Conservation (phyloP, 2,797 vertebrate species). For the Pogoniulus pusillus region DNA sequence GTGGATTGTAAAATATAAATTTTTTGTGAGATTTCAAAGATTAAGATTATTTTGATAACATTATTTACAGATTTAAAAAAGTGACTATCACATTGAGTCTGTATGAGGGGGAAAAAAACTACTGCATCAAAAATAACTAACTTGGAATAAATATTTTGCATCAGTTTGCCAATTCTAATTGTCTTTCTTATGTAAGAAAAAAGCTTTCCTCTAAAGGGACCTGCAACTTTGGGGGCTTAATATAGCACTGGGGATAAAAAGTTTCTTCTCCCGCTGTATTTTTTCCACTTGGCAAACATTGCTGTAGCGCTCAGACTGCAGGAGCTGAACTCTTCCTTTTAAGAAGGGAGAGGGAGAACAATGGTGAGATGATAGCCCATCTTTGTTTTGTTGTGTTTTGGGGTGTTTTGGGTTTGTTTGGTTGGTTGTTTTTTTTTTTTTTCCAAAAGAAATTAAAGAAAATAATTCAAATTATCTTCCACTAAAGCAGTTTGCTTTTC, state of each 20-base stretch:
- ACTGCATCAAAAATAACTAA: conserved; percentile 86
- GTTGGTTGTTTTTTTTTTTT: neutral
- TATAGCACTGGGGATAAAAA: conserved; percentile 46
- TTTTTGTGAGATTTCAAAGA: conserved; percentile 88
- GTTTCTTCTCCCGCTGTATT: conserved; percentile 31
- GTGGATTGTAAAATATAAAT: conserved; percentile 88
- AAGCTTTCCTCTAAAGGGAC: conserved; percentile 66
- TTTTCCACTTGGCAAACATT: conserved; percentile 65
- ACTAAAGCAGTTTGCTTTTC: conserved; percentile 49
- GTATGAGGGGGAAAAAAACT: conserved; percentile 82
- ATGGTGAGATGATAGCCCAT: conserved; percentile 12
- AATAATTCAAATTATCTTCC: conserved; percentile 18
- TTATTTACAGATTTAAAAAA: conserved; percentile 89
- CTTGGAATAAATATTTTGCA: conserved; percentile 91
- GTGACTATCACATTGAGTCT: conserved; percentile 85
- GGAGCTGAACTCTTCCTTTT: conserved; percentile 42
- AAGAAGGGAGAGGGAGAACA: conserved; percentile 48
- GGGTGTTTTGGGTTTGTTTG: too few species aligned
- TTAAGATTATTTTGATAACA: conserved; percentile 90
- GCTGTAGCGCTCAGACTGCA: conserved; percentile 42
- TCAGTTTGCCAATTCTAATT: conserved; percentile 83
- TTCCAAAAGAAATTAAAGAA: neutral
- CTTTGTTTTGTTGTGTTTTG: neutral
- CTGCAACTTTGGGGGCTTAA: conserved; percentile 21
- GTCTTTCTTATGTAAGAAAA: conserved; percentile 74